Evolutionary conservation across 1,140 invertebrate species (phyloP).

Genomic region (Arctopsyche grandis): DNA sequence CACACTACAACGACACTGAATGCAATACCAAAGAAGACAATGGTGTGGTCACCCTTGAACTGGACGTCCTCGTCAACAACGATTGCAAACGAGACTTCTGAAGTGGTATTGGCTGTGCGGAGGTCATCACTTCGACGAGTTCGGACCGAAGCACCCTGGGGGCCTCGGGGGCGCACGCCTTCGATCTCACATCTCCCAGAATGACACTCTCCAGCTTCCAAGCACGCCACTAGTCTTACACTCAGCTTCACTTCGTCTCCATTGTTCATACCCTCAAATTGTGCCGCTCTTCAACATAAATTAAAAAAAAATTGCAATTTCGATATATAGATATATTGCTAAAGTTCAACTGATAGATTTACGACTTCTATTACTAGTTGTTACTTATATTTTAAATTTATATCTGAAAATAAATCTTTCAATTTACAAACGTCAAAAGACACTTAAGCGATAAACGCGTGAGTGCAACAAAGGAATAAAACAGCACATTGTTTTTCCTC

Average conservation of each 20-base stretch:
- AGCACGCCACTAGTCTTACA: slow-evolving; percentile 70
- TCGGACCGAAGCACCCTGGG: background rate
- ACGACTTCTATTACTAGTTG: too few species aligned
- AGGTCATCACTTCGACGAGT: background rate
- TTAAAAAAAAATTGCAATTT: slow-evolving; percentile 6
- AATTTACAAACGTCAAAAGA: too few species aligned
- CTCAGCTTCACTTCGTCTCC: slow-evolving; percentile 72
- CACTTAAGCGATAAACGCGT: too few species aligned
- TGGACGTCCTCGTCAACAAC: slow-evolving; percentile 12
- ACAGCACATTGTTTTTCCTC: too few species aligned
- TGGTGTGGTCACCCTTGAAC: too few species aligned
- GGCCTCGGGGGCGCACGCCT: background rate
- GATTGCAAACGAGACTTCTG: slow-evolving; percentile 49
- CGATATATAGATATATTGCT: too few species aligned
- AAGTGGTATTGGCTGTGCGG: slow-evolving; percentile 34
- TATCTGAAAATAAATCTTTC: too few species aligned
- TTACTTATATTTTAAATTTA: too few species aligned
- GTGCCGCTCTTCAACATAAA: slow-evolving; percentile 70
- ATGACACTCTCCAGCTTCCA: slow-evolving; percentile 70
- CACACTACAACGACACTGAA: too few species aligned
- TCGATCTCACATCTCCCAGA: slow-evolving; percentile 30
- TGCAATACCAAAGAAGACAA: too few species aligned
- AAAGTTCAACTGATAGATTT: too few species aligned
- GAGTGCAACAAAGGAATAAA: too few species aligned
- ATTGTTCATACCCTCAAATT: slow-evolving; percentile 75